A percentile compares a stretch with the other conserved stretches of the same genome.
Evolutionary conservation across 2,797 vertebrate genomes (phyloP).

Genomic region (Hoplostethus mediterraneus): DNA sequence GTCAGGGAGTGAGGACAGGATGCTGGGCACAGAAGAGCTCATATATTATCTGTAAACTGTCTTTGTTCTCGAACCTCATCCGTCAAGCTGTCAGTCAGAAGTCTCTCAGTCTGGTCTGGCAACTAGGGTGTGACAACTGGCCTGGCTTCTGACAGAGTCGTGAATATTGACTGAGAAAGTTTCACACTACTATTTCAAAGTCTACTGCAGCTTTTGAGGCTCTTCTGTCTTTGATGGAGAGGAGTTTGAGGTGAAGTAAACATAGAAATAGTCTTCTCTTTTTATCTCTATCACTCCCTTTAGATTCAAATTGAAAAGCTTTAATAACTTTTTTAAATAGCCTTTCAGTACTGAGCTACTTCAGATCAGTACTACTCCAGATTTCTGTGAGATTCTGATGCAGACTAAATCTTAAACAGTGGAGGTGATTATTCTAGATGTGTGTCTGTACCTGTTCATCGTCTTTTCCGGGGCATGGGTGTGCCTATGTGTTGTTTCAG

Average conservation of each 20-base stretch:
- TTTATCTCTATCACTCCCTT: slow-evolving; percentile 25
- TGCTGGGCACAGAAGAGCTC: slow-evolving; percentile 15
- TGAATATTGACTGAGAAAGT: slow-evolving; percentile 55
- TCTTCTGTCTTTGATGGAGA: slow-evolving; percentile 42
- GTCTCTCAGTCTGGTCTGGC: slow-evolving; percentile 44
- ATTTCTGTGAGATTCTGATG: slow-evolving; percentile 47
- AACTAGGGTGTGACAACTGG: slow-evolving; percentile 39
- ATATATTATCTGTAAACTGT: slow-evolving; percentile 25
- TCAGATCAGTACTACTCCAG: no score
- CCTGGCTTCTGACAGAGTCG: slow-evolving; percentile 44
- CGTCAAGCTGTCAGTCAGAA: slow-evolving; percentile 58
- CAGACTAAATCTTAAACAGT: slow-evolving; percentile 16
- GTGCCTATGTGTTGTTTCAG: slow-evolving; percentile 67
- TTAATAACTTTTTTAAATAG: no score
- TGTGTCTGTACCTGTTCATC: slow-evolving; percentile 41
- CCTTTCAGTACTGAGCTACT: slow-evolving; percentile 32
- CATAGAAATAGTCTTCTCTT: slow-evolving; percentile 37
- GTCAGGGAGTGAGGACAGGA: slow-evolving; percentile 23
- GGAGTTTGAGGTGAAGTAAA: slow-evolving; percentile 46
- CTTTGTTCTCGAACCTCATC: slow-evolving; percentile 41
- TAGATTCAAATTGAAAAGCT: slow-evolving; percentile 36
- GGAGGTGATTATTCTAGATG: slow-evolving; percentile 32
- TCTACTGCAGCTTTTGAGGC: slow-evolving; percentile 48
- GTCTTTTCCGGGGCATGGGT: slow-evolving; percentile 60
- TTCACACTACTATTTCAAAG: slow-evolving; percentile 43